phyloP scores from a whole-genome alignment of 2,888 invertebrate species.

The Hemistola chrysoprasaria region DNA sequence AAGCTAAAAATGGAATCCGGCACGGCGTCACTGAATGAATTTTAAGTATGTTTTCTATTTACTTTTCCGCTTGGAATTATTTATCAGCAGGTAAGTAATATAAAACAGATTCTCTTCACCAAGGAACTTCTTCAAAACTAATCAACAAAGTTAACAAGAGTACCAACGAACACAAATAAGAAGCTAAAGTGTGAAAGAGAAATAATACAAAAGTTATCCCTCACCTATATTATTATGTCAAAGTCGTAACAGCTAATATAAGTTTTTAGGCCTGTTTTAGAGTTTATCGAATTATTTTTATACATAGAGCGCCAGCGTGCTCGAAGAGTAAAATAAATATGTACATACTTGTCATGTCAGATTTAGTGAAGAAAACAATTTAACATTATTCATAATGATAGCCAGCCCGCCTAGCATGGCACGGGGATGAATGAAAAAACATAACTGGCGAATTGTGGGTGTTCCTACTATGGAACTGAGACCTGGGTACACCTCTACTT shows the following conservation, averaged over 20 bases:
- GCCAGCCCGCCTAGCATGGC: too few relatives aligned
- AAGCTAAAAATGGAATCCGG: conserved; percentile 32
- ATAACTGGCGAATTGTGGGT: too few relatives aligned
- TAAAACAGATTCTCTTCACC: conserved; percentile 30
- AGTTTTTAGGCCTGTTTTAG: conserved; percentile 7
- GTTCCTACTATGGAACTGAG: too few relatives aligned
- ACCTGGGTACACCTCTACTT: too few relatives aligned
- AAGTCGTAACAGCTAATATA: conserved; percentile 21
- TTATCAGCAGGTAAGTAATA: conserved; percentile 27
- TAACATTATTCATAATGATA: too few relatives aligned
- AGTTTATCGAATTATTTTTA: too few relatives aligned
- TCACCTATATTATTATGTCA: conserved; percentile 25
- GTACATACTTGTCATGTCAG: too few relatives aligned
- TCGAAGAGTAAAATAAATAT: too few relatives aligned
- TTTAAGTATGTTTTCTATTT: conserved; percentile 31
- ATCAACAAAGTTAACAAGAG: conserved; percentile 32
- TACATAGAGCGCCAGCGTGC: too few relatives aligned
- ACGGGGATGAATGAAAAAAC: too few relatives aligned
- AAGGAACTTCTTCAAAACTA: conserved; percentile 32
- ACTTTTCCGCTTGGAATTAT: conserved; percentile 30
- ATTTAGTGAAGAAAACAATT: too few relatives aligned
- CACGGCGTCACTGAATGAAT: conserved; percentile 31
- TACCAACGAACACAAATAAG: conserved; percentile 31
- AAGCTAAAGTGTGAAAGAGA: conserved; percentile 26
- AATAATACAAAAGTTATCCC: conserved; percentile 28